A percentile compares a stretch with the other conserved stretches of the same genome.
phyloP scores from a whole-genome alignment of 92 coral and sea anemone species.

The Phenganax subtilis region DNA sequence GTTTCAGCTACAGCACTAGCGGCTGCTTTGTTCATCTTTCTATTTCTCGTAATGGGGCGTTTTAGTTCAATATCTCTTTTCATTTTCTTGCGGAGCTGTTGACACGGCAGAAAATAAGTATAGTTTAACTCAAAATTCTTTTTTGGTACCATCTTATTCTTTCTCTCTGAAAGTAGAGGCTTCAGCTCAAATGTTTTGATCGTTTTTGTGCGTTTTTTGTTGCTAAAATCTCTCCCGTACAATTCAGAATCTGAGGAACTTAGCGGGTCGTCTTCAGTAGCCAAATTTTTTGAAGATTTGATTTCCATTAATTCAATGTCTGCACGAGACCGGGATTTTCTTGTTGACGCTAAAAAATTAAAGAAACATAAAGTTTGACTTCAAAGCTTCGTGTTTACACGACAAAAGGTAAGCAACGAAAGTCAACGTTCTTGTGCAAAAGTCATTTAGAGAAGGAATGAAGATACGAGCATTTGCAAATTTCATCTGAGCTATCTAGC shows the following conservation, averaged over 20 bases:
- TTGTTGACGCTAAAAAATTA: too few species aligned
- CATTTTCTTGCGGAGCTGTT: background rate
- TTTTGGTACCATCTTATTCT: background rate
- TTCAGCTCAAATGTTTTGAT: background rate
- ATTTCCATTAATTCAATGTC: constrained; percentile 30
- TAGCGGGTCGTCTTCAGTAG: background rate
- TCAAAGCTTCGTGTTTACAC: too few species aligned
- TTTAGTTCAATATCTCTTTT: background rate
- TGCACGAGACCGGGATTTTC: too few species aligned
- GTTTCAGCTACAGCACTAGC: too few species aligned
- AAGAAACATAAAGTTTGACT: too few species aligned
- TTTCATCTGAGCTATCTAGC: too few species aligned
- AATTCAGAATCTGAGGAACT: background rate
- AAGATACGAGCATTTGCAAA: too few species aligned
- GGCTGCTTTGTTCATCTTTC: too few species aligned
- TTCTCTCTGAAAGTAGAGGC: background rate
- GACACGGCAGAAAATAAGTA: background rate
- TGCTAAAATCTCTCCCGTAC: background rate
- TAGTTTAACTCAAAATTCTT: background rate
- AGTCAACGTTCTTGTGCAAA: too few species aligned
- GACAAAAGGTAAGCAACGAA: too few species aligned
- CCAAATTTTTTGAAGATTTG: background rate
- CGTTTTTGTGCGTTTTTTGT: background rate
- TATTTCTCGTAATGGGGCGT: too few species aligned
- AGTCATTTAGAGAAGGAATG: too few species aligned